Conservation (phyloP, 2,113 vertebrate genomes). For the Pelobates fuscus region DNA sequence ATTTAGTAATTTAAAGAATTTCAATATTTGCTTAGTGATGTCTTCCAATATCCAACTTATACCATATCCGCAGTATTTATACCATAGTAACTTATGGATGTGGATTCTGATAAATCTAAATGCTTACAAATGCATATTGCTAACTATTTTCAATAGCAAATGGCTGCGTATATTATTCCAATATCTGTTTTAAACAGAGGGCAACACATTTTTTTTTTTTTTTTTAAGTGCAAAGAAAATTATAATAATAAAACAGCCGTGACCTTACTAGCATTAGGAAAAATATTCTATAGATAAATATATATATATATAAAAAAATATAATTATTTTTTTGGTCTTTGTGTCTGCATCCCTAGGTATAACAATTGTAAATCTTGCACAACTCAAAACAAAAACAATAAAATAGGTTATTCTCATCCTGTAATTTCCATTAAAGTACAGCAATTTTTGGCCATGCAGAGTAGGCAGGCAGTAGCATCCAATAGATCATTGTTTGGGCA, state of each 20-base stretch:
- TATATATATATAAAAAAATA: not conserved
- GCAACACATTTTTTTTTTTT: not conserved
- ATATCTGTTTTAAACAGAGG: not conserved
- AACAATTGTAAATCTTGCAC: not conserved
- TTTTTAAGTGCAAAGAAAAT: too few species aligned
- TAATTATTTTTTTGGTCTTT: not conserved
- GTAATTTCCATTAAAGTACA: slow-evolving; percentile 50
- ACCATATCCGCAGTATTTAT: slow-evolving; percentile 27
- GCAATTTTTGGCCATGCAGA: slow-evolving; percentile 25
- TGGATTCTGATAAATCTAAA: slow-evolving; percentile 4
- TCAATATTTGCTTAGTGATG: slow-evolving; percentile 31
- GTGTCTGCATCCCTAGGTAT: slow-evolving; percentile 6
- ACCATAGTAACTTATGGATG: not conserved
- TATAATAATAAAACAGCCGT: not conserved
- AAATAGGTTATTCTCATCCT: slow-evolving; percentile 6
- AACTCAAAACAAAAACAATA: slow-evolving; percentile 1
- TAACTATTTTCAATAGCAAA: not conserved
- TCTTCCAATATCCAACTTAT: slow-evolving; percentile 39
- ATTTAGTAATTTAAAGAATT: slow-evolving; percentile 18
- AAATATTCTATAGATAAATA: not conserved
- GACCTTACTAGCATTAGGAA: slow-evolving; percentile 1
- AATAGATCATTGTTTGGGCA: slow-evolving; percentile 11
- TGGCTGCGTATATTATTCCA: too few species aligned
- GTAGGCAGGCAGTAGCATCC: slow-evolving; percentile 24
- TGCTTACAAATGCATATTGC: slow-evolving; percentile 1